Evolutionary conservation across 2,797 vertebrate genomes (phyloP).

Genomic region (Spondyliosoma cantharus): DNA sequence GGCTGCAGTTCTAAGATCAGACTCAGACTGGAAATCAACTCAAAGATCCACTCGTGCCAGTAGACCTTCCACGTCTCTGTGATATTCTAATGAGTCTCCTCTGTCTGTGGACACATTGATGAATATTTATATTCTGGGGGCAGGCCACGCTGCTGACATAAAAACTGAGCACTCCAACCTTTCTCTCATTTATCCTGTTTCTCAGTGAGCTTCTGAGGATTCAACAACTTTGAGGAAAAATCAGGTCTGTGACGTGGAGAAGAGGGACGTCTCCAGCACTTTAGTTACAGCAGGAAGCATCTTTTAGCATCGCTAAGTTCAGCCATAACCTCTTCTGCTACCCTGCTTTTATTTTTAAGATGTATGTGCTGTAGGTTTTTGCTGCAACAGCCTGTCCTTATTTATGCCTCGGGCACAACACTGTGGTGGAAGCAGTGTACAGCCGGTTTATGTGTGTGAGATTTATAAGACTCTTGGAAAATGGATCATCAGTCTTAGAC

Average conservation of each 20-base stretch:
- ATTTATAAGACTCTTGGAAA: constrained; percentile 1
- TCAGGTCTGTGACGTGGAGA: neutral
- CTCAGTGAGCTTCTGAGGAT: constrained; percentile 16
- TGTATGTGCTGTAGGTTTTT: constrained; percentile 1
- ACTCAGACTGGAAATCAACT: constrained; percentile 34
- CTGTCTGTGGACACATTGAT: constrained; percentile 48
- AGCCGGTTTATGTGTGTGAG: neutral
- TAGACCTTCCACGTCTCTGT: constrained; percentile 22
- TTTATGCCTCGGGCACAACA: constrained; percentile 20
- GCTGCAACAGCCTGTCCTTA: constrained; percentile 1
- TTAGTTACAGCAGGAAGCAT: neutral
- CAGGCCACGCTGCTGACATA: constrained; percentile 28
- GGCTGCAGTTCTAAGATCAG: constrained; percentile 29
- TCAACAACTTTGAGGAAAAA: constrained; percentile 8
- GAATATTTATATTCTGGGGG: constrained; percentile 53
- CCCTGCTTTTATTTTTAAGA: neutral
- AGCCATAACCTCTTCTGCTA: constrained; percentile 3
- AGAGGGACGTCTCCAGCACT: neutral
- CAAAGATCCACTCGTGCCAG: constrained; percentile 32
- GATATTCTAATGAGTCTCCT: constrained; percentile 57
- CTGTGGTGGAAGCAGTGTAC: neutral
- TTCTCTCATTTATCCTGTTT: constrained; percentile 29
- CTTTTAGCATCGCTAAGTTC: neutral
- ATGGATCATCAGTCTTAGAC: neutral
- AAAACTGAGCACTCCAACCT: constrained; percentile 31